A percentile compares a stretch with the other conserved stretches of the same genome.
Conservation (phyloP, 2,797 vertebrate genomes). For the Argyrosomus regius region DNA sequence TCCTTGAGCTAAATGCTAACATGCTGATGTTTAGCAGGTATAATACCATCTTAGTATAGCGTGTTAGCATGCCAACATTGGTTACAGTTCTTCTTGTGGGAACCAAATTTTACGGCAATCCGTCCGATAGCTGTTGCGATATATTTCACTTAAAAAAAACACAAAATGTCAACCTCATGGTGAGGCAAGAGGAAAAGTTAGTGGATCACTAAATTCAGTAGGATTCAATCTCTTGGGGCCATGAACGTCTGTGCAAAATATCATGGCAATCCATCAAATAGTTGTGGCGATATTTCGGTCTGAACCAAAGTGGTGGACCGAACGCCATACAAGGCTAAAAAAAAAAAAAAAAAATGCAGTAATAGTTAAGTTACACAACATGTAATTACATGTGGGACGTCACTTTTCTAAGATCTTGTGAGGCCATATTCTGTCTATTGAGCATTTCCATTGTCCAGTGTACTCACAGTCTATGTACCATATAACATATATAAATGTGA, state of each 20-base stretch:
- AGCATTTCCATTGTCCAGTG: slow-evolving; percentile 78
- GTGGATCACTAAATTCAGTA: neutral
- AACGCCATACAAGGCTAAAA: neutral
- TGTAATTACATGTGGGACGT: slow-evolving; percentile 33
- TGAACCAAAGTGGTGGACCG: neutral
- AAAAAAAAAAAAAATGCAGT: slow-evolving; percentile 9
- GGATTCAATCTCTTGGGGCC: neutral
- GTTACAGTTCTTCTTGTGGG: neutral
- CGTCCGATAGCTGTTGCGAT: neutral
- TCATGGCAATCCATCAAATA: slow-evolving; percentile 1
- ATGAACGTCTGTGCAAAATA: slow-evolving; percentile 3
- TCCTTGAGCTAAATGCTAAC: slow-evolving; percentile 4
- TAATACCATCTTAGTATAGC: neutral
- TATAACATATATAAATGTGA: slow-evolving; percentile 69
- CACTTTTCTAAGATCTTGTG: slow-evolving; percentile 19
- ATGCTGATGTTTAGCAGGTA: neutral
- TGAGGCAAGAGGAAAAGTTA: neutral
- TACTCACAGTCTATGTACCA: slow-evolving; percentile 80
- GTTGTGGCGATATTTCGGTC: slow-evolving; percentile 13
- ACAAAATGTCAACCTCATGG: neutral
- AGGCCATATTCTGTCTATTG: slow-evolving; percentile 45
- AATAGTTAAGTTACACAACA: slow-evolving; percentile 46
- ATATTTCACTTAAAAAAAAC: slow-evolving; percentile 7
- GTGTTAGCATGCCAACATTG: neutral
- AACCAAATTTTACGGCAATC: neutral